phyloP scores from a whole-genome alignment of 2,888 invertebrate species.

The Diachrysia chrysitis region DNA sequence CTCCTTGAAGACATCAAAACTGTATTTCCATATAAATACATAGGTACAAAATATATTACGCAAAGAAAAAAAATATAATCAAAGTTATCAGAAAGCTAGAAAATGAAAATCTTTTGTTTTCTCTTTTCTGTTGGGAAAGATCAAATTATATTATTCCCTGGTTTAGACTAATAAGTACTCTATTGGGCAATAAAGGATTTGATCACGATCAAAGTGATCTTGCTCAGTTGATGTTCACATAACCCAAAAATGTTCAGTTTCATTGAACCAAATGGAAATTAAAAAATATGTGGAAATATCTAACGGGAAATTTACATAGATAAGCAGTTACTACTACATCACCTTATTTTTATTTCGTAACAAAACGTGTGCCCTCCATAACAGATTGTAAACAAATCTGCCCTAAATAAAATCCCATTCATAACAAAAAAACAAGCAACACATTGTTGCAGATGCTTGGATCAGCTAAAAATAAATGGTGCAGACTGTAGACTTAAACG shows the following conservation, averaged over 20 bases:
- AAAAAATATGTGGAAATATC: neutral
- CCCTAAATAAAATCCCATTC: constrained; percentile 44
- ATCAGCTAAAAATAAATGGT: constrained; percentile 58
- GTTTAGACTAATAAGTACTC: too few relatives aligned
- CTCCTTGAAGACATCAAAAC: neutral
- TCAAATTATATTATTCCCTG: too few relatives aligned
- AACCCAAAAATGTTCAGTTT: neutral
- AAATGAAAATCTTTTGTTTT: neutral
- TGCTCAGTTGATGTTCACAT: neutral
- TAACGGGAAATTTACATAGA: neutral
- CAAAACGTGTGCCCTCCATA: constrained; percentile 38
- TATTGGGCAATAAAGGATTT: too few relatives aligned
- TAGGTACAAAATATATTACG: neutral
- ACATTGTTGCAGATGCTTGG: constrained; percentile 58
- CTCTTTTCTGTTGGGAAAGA: too few relatives aligned
- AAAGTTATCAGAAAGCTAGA: neutral
- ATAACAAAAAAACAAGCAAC: constrained; percentile 39
- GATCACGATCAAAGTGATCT: neutral
- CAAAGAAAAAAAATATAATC: neutral
- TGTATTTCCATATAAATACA: neutral
- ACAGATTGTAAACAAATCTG: constrained; percentile 54
- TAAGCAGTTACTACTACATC: constrained; percentile 7
- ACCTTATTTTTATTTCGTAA: constrained; percentile 35
- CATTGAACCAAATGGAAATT: neutral
- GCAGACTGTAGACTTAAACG: constrained; percentile 56